Evolutionary conservation across 2,113 vertebrate species (phyloP).

Genomic region (Cardinalis cardinalis): DNA sequence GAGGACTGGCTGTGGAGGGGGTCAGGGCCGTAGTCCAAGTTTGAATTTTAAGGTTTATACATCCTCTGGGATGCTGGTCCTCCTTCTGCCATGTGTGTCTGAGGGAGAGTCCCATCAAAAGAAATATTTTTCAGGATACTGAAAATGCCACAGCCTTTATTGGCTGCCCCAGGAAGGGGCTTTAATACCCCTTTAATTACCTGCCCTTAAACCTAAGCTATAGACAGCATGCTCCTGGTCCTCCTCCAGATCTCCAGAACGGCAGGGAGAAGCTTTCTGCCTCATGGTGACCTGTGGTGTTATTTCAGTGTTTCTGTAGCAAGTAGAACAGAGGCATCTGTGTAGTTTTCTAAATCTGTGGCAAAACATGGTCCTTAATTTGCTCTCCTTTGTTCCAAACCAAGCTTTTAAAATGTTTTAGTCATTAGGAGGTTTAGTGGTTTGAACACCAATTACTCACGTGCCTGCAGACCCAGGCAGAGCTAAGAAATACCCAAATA

Average conservation of each 20-base stretch:
- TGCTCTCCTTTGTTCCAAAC: neutral
- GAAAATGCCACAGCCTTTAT: neutral
- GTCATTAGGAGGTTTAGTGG: neutral
- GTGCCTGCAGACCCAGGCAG: neutral
- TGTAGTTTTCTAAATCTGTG: neutral
- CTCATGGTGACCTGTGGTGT: neutral
- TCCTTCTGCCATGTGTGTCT: neutral
- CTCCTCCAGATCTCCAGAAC: neutral
- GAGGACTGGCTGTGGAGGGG: neutral
- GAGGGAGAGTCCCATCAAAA: neutral
- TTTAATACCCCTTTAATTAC: neutral
- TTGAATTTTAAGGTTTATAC: neutral
- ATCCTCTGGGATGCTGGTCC: neutral
- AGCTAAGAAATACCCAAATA: neutral
- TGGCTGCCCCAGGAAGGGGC: neutral
- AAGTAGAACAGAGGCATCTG: neutral
- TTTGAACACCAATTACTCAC: neutral
- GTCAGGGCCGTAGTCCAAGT: neutral
- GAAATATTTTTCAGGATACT: neutral
- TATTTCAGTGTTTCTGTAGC: neutral
- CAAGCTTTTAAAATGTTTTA: neutral
- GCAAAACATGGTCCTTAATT: neutral
- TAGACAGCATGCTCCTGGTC: neutral
- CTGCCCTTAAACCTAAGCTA: neutral
- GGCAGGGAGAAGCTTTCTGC: neutral